These are phyloP conservation scores for Drosophila mimetica DNA, from an alignment of 2,888 invertebrate genomes.

Conservation along the genomic window DNA sequence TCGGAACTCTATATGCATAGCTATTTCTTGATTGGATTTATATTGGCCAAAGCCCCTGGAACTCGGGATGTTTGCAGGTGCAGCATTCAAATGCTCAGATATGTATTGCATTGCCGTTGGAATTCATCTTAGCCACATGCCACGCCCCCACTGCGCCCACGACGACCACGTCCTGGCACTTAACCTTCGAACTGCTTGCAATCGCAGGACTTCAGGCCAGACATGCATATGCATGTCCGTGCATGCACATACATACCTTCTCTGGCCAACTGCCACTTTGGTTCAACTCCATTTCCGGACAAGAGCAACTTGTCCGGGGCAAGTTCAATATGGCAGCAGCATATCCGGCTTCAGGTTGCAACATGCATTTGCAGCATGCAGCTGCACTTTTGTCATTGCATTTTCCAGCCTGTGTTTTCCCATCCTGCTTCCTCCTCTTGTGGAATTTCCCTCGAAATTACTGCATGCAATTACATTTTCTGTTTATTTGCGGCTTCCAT, in stretches of 20 bases:
- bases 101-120: neutral
- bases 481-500: constrained; percentile 70
- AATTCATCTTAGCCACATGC: constrained; percentile 10
- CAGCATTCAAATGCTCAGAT: too few relatives aligned
- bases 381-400: constrained; percentile 28
- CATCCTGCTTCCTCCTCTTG: neutral
- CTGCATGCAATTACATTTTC: constrained; percentile 66
- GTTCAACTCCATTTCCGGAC: constrained; percentile 30
- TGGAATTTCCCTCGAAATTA: neutral
- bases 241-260: neutral
- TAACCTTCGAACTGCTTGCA: constrained; percentile 24
- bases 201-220: constrained; percentile 3
- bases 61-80: neutral
- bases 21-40: too few relatives aligned
- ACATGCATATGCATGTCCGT: neutral
- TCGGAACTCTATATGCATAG: neutral
- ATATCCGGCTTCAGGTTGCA: constrained; percentile 63
- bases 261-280: neutral
- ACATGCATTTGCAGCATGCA: constrained; percentile 58
- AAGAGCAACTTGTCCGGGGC: constrained; percentile 51
- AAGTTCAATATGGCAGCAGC: constrained; percentile 69
- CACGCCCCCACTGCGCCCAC: constrained; percentile 23
- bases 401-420: neutral
- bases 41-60: neutral
- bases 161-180: neutral